Percentiles rank a stretch among this genome's conserved stretches.
phyloP scores from a whole-genome alignment of 2,888 invertebrate species.

The Drosophila parthenogenetica region DNA sequence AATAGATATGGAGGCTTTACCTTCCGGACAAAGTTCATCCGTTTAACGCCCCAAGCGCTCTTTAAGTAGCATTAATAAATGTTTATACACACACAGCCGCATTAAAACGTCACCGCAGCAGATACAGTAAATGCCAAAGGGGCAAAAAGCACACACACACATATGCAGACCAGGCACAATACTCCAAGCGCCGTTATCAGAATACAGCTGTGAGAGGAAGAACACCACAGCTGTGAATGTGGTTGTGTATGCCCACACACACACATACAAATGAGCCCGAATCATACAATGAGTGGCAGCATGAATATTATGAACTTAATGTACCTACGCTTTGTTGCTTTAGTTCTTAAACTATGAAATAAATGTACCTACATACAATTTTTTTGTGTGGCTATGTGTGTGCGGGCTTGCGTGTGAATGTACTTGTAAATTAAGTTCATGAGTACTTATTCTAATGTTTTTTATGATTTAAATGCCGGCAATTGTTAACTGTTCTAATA shows the following conservation, averaged over 20 bases:
- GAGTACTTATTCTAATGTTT: conserved; percentile 22
- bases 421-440: conserved; percentile 23
- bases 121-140: background rate
- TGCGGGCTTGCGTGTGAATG: conserved; percentile 3
- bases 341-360: conserved; percentile 7
- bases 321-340: conserved; percentile 31
- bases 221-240: conserved; percentile 48
- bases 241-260: conserved; percentile 11
- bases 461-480: conserved; percentile 29
- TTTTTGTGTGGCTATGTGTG: background rate
- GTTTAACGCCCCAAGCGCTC: conserved; percentile 4
- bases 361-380: background rate
- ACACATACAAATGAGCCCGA: background rate
- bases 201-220: conserved; percentile 41
- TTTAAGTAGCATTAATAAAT: conserved; percentile 6
- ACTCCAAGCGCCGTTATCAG: conserved; percentile 64
- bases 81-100: conserved; percentile 3
- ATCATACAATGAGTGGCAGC: background rate
- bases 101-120: conserved; percentile 2
- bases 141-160: background rate
- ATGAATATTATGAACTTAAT: conserved; percentile 22
- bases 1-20: background rate
- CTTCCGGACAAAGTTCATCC: conserved; percentile 4
- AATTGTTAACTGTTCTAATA: background rate
- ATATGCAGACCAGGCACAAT: conserved; percentile 15